Base-by-base conservation (phyloP, 2,113 vertebrate genomes). In the Plotosus lineatus region DNA sequence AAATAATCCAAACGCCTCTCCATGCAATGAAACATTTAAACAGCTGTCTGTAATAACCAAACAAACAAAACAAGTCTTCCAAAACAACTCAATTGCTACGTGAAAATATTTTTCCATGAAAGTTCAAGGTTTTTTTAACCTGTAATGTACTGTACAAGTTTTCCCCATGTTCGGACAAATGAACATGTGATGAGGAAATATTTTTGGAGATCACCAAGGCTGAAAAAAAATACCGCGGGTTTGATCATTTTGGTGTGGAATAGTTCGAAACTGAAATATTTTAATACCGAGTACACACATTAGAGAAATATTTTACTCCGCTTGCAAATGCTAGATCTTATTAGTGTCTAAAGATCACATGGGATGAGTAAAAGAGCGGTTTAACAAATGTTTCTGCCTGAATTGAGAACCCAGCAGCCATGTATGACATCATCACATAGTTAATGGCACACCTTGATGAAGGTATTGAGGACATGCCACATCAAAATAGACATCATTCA, bases 31-130 rank as follows among this genome's bases (percentile, higher is more conserved):
- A 63, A 77, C 75, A 17, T 82, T 82, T 42, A 17, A 82, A 86
- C 79, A 84, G 82, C 85, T 79, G 82, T 72, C 46, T 60, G 40
- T 38, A 74, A 77, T 80, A 65, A 15, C 73, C 51, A 68, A 63
- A 53, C 56, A 21, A 50, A 76, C 58, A 23, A 72, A 83, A 46
- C 63, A 33, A 63, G 21, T 77, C 26, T 55, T 53, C 38, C 61
- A 61, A 60, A 83, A 36, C 42, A n/a, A 38, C 72, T 73, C 63
- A 5, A 44, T 42, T 26, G 46, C 7, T 10, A 14, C 8, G 15
- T 7, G n/a, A n/a, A 48, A 48, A 71, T 31, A 48, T 31, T 71
- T 48, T 48, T 44, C 68, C 26, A 48, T 71, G 68, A 69, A 69
- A 69, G 28, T 17, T 10, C 21, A 42, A 2, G 12, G 28, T 2